phyloP scores from a whole-genome alignment of 2,888 invertebrate genomes.

The Carabus problematicus region DNA sequence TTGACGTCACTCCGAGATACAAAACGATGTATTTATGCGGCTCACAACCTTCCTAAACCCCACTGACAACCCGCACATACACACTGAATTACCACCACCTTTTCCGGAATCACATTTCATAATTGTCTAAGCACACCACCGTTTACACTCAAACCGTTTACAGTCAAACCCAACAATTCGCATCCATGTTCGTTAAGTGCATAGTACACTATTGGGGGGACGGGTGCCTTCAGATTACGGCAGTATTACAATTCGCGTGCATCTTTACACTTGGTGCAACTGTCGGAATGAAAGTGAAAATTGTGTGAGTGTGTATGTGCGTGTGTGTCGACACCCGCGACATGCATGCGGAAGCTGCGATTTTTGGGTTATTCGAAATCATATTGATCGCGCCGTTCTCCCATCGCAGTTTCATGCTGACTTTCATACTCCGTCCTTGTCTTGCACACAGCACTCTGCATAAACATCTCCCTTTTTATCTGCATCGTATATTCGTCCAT shows the following conservation, averaged over 20 bases:
- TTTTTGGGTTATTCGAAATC: slow-evolving; percentile 38
- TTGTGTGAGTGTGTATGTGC: background rate
- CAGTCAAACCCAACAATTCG: too few species aligned
- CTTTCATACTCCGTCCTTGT: background rate
- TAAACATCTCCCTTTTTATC: slow-evolving; percentile 9
- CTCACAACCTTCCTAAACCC: background rate
- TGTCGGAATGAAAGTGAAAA: too few species aligned
- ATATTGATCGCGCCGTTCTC: slow-evolving; percentile 33
- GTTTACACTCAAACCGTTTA: background rate
- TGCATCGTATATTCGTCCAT: slow-evolving; percentile 31
- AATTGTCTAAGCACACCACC: too few species aligned
- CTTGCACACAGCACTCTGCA: background rate
- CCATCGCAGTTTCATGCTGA: slow-evolving; percentile 6
- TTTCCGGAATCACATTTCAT: background rate
- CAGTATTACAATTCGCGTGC: too few species aligned
- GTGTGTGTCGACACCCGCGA: slow-evolving; percentile 19
- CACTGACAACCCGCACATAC: background rate
- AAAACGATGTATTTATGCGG: slow-evolving; percentile 25
- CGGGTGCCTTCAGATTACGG: too few species aligned
- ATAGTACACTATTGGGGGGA: too few species aligned
- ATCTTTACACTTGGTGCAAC: too few species aligned
- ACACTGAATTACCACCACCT: background rate
- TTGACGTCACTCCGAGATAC: slow-evolving; percentile 27
- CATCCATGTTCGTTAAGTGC: too few species aligned
- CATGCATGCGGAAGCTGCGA: slow-evolving; percentile 21